Conservation (phyloP, 2,797 vertebrate genomes). For the Mionectes olivaceus region DNA sequence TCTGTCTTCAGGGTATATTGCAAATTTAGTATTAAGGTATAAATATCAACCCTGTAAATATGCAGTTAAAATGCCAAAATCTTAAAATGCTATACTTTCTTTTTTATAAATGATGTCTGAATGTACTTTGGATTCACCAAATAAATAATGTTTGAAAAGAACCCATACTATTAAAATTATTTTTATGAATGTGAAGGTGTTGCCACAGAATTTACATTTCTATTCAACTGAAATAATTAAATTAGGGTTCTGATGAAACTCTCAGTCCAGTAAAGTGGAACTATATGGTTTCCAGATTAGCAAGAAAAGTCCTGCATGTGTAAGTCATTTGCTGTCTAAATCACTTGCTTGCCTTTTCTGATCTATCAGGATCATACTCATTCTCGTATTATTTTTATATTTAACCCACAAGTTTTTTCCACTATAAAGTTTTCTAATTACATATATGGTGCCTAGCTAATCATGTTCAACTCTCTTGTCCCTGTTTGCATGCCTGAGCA, state of each 20-base stretch:
- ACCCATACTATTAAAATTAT: neutral
- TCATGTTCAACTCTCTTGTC: neutral
- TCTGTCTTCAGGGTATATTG: neutral
- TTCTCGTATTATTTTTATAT: neutral
- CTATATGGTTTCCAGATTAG: neutral
- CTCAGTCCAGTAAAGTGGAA: neutral
- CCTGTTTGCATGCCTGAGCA: neutral
- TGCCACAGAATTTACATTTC: neutral
- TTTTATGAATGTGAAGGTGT: neutral
- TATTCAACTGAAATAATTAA: neutral
- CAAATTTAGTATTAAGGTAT: neutral
- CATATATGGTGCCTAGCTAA: accelerated
- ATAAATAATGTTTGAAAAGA: neutral
- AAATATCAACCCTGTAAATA: neutral
- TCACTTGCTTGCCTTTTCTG: neutral
- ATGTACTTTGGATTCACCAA: neutral
- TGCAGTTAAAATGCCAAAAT: neutral
- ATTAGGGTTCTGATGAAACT: neutral
- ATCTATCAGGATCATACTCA: neutral
- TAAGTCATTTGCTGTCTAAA: neutral
- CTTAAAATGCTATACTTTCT: too few species aligned
- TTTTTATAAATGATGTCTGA: neutral
- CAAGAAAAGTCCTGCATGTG: neutral
- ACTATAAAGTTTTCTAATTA: neutral
- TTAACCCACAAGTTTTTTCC: neutral